These are phyloP conservation scores for Styela plicata DNA, from an alignment of 23 tunicate species.

Conservation along the genomic window DNA sequence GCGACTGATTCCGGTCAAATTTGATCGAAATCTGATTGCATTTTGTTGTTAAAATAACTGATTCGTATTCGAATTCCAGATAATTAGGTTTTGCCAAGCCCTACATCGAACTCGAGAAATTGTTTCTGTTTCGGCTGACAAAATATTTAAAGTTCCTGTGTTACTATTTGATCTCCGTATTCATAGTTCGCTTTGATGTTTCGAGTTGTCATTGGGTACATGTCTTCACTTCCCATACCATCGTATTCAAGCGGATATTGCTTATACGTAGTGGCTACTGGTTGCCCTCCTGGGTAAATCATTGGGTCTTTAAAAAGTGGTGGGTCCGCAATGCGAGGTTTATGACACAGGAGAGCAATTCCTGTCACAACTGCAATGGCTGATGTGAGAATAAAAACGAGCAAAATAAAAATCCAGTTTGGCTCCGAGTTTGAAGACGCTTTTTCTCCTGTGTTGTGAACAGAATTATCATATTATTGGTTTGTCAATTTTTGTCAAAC, in stretches of 20 bases:
- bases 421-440: conserved; percentile 45
- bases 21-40: too few species aligned
- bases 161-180: conserved; percentile 13
- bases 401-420: conserved; percentile 60
- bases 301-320: conserved; percentile 56
- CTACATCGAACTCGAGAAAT: too few species aligned
- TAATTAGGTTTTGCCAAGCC: too few species aligned
- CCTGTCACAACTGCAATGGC: conserved; percentile 64
- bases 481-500: too few species aligned
- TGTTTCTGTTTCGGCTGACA: too few species aligned
- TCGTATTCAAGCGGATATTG: conserved; percentile 64
- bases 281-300: conserved; percentile 14
- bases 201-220: conserved; percentile 54
- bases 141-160: conserved; percentile 17
- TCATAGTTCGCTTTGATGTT: background rate
- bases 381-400: conserved; percentile 56
- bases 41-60: too few species aligned
- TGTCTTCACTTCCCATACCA: conserved; percentile 25
- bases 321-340: conserved; percentile 50
- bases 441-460: too few species aligned
- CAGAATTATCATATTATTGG: too few species aligned
- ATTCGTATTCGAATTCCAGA: too few species aligned
- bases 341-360: conserved; percentile 38
- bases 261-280: conserved; percentile 34
- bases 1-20: too few species aligned